phyloP scores from a whole-genome alignment of 2,888 invertebrate genomes.

The Ceriagrion tenellum region DNA sequence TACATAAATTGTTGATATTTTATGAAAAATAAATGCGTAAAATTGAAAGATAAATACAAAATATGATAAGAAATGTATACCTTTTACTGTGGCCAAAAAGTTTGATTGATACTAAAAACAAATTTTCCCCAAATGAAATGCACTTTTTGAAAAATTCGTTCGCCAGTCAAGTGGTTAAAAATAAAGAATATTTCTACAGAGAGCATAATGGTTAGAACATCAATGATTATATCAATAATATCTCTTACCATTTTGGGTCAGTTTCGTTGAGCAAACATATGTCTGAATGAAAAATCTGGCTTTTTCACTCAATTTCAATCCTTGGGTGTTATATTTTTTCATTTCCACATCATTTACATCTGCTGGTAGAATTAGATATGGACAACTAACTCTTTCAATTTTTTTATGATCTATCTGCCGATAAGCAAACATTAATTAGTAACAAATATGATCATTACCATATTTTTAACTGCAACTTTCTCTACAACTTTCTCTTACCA shows the following conservation, averaged over 20 bases:
- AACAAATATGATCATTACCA: neutral
- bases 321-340: slow-evolving; percentile 74
- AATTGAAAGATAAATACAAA: too few relatives aligned
- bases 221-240: neutral
- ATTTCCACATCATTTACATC: slow-evolving; percentile 81
- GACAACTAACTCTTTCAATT: slow-evolving; percentile 81
- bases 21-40: too few relatives aligned
- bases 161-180: too few relatives aligned
- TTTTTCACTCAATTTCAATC: slow-evolving; percentile 81
- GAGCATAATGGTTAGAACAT: too few relatives aligned
- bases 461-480: neutral
- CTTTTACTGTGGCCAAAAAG: too few relatives aligned
- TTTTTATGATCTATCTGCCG: slow-evolving; percentile 83
- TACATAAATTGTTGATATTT: too few relatives aligned
- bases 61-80: too few relatives aligned
- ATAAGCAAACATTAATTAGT: slow-evolving; percentile 53
- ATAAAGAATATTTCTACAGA: too few relatives aligned
- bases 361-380: slow-evolving; percentile 86
- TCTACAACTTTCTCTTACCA: slow-evolving; percentile 76
- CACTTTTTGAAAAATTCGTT: too few relatives aligned
- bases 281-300: slow-evolving; percentile 90
- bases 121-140: too few relatives aligned
- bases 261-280: slow-evolving; percentile 93
- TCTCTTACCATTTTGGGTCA: slow-evolving; percentile 90
- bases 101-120: too few relatives aligned